Evolutionary conservation across 2,888 invertebrate species (phyloP).

Genomic region (Marronus borbonicus): DNA sequence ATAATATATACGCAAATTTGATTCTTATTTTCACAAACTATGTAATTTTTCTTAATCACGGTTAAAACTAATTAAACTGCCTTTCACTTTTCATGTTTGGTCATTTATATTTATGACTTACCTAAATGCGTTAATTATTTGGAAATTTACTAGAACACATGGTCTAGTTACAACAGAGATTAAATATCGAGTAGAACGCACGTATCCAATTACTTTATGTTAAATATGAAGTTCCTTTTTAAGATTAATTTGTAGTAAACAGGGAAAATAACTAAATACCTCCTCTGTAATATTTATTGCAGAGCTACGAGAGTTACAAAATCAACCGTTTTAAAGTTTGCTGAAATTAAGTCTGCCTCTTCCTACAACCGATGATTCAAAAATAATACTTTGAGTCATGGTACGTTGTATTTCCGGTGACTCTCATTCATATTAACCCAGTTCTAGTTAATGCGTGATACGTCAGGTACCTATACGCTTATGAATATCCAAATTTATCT

Average conservation of each 20-base stretch:
- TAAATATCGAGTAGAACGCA: neutral
- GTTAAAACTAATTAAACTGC: slow-evolving; percentile 25
- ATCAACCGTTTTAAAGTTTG: neutral
- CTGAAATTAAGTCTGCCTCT: neutral
- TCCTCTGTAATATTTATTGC: too few relatives aligned
- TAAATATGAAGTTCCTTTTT: too few relatives aligned
- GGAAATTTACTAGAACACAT: slow-evolving; percentile 29
- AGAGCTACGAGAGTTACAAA: too few relatives aligned
- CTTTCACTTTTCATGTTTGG: slow-evolving; percentile 37
- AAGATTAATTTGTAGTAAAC: too few relatives aligned
- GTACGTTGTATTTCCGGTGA: slow-evolving; percentile 26
- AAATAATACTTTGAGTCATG: slow-evolving; percentile 39
- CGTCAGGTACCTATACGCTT: slow-evolving; percentile 8
- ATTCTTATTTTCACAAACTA: slow-evolving; percentile 19
- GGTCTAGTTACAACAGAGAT: slow-evolving; percentile 20
- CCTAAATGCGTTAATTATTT: slow-evolving; percentile 30
- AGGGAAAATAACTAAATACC: too few relatives aligned
- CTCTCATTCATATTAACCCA: slow-evolving; percentile 41
- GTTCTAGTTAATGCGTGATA: neutral
- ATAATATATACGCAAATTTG: neutral
- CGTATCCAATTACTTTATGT: too few relatives aligned
- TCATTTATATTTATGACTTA: slow-evolving; percentile 16
- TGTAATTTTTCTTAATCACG: neutral
- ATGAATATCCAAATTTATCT: slow-evolving; percentile 24
- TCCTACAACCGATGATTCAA: slow-evolving; percentile 11